phyloP scores from a whole-genome alignment of 1,140 invertebrate genomes.

The Stegodyphus mimosarum region DNA sequence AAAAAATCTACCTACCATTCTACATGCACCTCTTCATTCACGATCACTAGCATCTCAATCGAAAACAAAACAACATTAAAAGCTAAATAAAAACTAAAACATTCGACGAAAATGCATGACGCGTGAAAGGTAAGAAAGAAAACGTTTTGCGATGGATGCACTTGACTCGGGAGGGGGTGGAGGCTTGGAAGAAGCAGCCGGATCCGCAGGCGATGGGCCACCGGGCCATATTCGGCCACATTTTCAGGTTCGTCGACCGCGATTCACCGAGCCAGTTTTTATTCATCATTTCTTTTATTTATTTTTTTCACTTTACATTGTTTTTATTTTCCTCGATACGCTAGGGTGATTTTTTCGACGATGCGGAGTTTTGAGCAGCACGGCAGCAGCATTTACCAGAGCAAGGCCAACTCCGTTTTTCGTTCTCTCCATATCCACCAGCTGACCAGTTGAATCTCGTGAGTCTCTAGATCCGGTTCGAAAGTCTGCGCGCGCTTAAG shows the following conservation, averaged over 20 bases:
- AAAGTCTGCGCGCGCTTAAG: background rate
- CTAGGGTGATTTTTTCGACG: background rate
- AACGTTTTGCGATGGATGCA: background rate
- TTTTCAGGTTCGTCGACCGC: conserved; percentile 56
- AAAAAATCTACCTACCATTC: too few relatives aligned
- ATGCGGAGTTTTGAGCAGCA: background rate
- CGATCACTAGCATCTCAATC: too few relatives aligned
- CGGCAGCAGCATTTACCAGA: background rate
- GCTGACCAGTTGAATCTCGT: background rate
- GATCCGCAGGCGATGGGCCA: conserved; percentile 52
- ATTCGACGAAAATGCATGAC: background rate
- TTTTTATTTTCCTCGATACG: background rate
- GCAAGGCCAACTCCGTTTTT: background rate
- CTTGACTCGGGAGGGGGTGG: conserved; percentile 2
- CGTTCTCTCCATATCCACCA: background rate
- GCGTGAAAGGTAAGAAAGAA: background rate
- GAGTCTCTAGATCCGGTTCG: background rate
- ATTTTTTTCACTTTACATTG: background rate
- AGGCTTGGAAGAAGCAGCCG: background rate
- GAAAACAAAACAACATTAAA: too few relatives aligned
- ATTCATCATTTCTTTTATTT: conserved; percentile 6
- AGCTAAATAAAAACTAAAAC: too few relatives aligned
- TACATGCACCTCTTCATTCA: too few relatives aligned
- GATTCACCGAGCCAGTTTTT: conserved; percentile 28
- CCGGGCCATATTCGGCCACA: conserved; percentile 28